phyloP scores from a whole-genome alignment of 2,888 invertebrate genomes.

The Mimas tiliae region DNA sequence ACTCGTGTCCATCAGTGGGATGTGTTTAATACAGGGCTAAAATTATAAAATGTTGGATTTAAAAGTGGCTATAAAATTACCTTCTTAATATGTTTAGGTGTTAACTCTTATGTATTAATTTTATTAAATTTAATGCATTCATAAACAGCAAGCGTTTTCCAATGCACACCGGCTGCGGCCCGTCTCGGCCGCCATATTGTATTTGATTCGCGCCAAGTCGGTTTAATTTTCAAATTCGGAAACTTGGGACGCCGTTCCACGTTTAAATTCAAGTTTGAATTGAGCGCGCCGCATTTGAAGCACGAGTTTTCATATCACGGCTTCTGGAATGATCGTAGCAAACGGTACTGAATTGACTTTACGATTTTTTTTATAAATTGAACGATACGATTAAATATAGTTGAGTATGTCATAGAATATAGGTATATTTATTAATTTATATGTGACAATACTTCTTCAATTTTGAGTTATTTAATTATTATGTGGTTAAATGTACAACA shows the following conservation, averaged over 20 bases:
- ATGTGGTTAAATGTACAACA: too few relatives aligned
- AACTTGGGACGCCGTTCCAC: slow-evolving; percentile 73
- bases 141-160: slow-evolving; percentile 26
- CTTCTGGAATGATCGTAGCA: slow-evolving; percentile 38
- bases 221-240: slow-evolving; percentile 80
- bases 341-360: slow-evolving; percentile 48
- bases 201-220: slow-evolving; percentile 78
- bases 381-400: not conserved
- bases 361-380: slow-evolving; percentile 8
- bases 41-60: too few relatives aligned
- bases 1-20: too few relatives aligned
- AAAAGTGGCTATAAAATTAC: too few relatives aligned
- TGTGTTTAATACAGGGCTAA: too few relatives aligned
- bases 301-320: slow-evolving; percentile 78
- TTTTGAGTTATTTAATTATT: too few relatives aligned
- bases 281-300: slow-evolving; percentile 73
- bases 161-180: slow-evolving; percentile 29
- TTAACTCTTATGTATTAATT: not conserved
- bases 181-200: slow-evolving; percentile 62
- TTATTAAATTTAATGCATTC: slow-evolving; percentile 18
- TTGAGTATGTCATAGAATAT: slow-evolving; percentile 22
- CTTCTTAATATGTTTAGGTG: too few relatives aligned
- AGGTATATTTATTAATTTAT: too few relatives aligned
- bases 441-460: too few relatives aligned
- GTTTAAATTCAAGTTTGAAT: slow-evolving; percentile 82